Evolutionary conservation across 2,797 vertebrate species (phyloP), one percentile per base, ranked within the genome.

Genomic region (Geotria australis): DNA sequence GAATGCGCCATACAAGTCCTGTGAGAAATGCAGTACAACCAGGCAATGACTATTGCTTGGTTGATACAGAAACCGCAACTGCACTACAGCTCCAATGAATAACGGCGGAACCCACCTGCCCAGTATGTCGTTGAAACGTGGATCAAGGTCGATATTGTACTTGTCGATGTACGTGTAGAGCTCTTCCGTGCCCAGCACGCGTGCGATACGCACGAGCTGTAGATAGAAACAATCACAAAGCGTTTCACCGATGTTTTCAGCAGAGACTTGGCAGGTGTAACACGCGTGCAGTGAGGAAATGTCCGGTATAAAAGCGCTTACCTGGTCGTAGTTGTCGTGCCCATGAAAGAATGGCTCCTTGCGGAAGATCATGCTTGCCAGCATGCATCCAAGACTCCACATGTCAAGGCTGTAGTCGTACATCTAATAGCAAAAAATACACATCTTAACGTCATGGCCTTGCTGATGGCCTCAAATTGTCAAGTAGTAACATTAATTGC

Each of bases 401-500:
- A 59, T 59, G 45, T 59, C 58, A 9, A 59, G 46, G 55, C 58
- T 59, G 58, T 59, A 59, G 48, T 59, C 58, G 13, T 59, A 59
- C 58, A 59, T 59, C 58, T 59, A 12, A n/a, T 48, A 57, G 11
- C 24, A 46, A 49, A 59, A 24, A 24, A 10, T 48, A 10, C 57
- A n/a, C 7, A 14, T 8, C 10, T 46, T 9, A 14, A 46, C 10
- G n/a, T 46, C 24, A 38, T 38, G 24, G 24, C 24, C 24, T 38
- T 24, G 5, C 24, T 24, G 38, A 38, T 38, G 38, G 24, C 24
- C 24, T 24, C 24, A 6, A 38, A 38, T 24, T 38, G 24, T 24
- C 38, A 38, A 38, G 24, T 38, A 38, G 24, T 24, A 38, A 38
- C 24, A 38, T 38, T 38, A 38, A 38, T 38, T 38, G 24, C 24